Evolutionary conservation across 2,888 invertebrate species (phyloP), one percentile per base, ranked within the genome.

Genomic region (Metellina segmentata): DNA sequence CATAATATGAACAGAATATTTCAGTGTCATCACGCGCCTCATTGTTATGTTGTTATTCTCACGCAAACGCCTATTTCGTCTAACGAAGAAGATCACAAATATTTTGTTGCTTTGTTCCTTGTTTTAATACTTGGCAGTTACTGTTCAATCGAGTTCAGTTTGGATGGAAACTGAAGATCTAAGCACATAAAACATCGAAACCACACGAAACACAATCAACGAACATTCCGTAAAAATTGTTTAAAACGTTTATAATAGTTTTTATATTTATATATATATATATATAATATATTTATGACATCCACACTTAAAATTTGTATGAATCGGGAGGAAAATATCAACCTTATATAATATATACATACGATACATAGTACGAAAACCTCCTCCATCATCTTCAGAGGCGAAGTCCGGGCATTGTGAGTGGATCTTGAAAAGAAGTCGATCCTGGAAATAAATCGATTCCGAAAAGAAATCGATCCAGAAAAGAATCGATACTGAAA

Each of bases 251-350:
- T 52, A 91, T 87, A 75, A 51, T 90, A 74, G 75, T 71, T 72
- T 87, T 61, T 9, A 61, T 61, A 61, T 61, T 61, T 61, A 61
- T 61, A 61, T 34, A 34, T 34, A 61, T 51, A 87, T 90, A 85
- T 72, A 74, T 70, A 78, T 48, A 87, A 87, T 90, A 85, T 72
- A 74, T 70, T 82, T 48, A 87, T 87, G 81, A 91, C 91, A 91
- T 87, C 61, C 82, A 91, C 91, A 91, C 86, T 78, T 87, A 91
- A 91, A 87, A 91, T 82, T 87, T 87, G 81, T 81, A 91, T 91
- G 75, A 86, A 81, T 78, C 9, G 86, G 78, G 81, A 87, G 82
- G 91, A 81, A 85, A 91, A 91, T 52, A 91, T 86, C 70, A 87
- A 86, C 86, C 52, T 72, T 13, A 75, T 87, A 61, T 81, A 70